phyloP scores from a whole-genome alignment of 2,888 invertebrate genomes.

The Anthrax anthrax region DNA sequence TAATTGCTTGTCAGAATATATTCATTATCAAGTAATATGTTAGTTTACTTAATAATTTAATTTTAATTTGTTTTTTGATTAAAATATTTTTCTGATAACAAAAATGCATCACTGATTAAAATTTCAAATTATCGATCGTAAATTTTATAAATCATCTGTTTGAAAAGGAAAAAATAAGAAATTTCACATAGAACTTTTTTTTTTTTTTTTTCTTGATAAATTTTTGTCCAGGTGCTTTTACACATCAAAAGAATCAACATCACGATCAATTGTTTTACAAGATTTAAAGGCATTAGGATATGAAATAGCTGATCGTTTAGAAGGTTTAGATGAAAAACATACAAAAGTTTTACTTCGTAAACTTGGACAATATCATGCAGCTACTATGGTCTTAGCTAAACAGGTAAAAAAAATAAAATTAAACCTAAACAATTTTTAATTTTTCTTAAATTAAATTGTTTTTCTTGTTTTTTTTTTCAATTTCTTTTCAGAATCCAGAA shows the following conservation, averaged over 20 bases:
- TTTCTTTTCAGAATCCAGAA: conserved; percentile 11
- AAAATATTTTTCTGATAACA: too few species aligned
- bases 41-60: too few species aligned
- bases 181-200: too few species aligned
- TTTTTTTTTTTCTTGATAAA: neutral
- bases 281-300: conserved; percentile 35
- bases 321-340: conserved; percentile 40
- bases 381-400: conserved; percentile 37
- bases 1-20: too few species aligned
- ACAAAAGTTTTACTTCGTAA: conserved; percentile 36
- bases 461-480: neutral
- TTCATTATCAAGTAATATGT: too few species aligned
- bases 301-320: conserved; percentile 36
- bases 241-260: conserved; percentile 1
- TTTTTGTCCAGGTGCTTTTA: neutral
- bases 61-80: too few species aligned
- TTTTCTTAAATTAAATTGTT: neutral
- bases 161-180: too few species aligned
- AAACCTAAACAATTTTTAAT: neutral
- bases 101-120: too few species aligned
- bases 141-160: too few species aligned
- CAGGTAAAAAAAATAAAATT: conserved; percentile 27
- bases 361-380: conserved; percentile 40
- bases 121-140: too few species aligned
- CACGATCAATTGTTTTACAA: conserved; percentile 2